These are phyloP conservation scores for Cosmia pyralina DNA, from an alignment of 2,888 invertebrate genomes.

Conservation along the genomic window DNA sequence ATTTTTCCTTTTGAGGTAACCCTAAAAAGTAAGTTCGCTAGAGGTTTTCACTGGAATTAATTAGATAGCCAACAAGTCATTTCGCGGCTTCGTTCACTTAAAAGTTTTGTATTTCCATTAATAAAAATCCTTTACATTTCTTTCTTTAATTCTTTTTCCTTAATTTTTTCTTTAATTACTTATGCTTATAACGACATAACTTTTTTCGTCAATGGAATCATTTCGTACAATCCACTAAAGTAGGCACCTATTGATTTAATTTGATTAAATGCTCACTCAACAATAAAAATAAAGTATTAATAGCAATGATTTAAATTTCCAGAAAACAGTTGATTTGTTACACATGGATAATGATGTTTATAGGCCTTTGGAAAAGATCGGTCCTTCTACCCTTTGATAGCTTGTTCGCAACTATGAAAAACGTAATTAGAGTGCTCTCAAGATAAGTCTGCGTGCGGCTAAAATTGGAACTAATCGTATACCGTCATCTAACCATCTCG, in stretches of 20 bases:
- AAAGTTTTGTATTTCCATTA: background rate
- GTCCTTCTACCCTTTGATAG: background rate
- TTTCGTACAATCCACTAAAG: constrained; percentile 8
- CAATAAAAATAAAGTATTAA: constrained; percentile 1
- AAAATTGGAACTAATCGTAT: no score
- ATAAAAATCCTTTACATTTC: background rate
- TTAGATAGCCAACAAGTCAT: background rate
- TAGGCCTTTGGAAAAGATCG: background rate
- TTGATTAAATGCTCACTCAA: constrained; percentile 15
- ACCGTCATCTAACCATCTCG: no score
- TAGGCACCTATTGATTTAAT: background rate
- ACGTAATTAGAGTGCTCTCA: background rate
- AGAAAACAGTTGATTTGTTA: background rate
- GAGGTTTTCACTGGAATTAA: background rate
- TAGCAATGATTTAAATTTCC: background rate
- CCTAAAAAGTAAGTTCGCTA: no score
- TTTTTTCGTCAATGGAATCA: background rate
- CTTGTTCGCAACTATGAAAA: background rate
- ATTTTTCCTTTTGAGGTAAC: no score
- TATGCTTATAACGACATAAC: no score
- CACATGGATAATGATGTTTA: background rate
- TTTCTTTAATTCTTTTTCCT: no score
- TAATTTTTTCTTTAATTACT: no score
- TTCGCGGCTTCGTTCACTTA: background rate
- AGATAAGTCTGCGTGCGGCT: no score